Evolutionary conservation across 2,888 invertebrate species (phyloP), one percentile per base, ranked within the genome.

Genomic region (Belgica antarctica): DNA sequence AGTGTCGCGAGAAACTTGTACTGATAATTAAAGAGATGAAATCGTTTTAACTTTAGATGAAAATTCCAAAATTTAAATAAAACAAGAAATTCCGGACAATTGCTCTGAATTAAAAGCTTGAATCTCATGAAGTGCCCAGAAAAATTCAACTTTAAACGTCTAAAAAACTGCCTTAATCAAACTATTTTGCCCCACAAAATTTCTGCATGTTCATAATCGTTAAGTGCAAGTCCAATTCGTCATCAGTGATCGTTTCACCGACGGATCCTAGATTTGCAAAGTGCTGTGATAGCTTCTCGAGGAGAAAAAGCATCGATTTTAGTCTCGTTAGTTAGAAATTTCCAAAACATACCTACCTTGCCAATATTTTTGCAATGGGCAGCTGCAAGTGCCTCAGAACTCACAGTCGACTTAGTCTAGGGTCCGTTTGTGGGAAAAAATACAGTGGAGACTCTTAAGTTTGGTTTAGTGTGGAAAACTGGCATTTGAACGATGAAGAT

Each of bases 111-210:
- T 46, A 47, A 66, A 47, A 41, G 3, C 34, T 66, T 47, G 47
- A 5, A 22, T 52, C 7, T n/a, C 52, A 7, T 8, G 22, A 52
- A 22, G 52, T 52, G 52, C 52, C 52, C 52, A 24, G 15, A 41
- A 41, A 47, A 47, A 27, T 47, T 22, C n/a, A 12, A 63, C 2
- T 22, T 15, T 46, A 22, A 52, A 22, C 52, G 63, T 41, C 36
- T 63, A 36, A 63, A n/a, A n/a, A 63, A 63, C 63, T 63, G 63
- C 63, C 63, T 63, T 36, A n/a, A n/a, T n/a, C n/a, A n/a, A n/a
- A n/a, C n/a, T n/a, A n/a, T n/a, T n/a, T n/a, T n/a, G 52, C 17
- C 17, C 17, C 52, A 19, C 2, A 52, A 52, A 17, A 52, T 4
- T 12, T 31, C 34, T 22, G 22, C 52, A 52, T n/a, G 8, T 52